Evolutionary conservation across 2,113 vertebrate genomes (phyloP), one percentile per base, ranked within the genome.

Genomic region (Perca schrenkii): DNA sequence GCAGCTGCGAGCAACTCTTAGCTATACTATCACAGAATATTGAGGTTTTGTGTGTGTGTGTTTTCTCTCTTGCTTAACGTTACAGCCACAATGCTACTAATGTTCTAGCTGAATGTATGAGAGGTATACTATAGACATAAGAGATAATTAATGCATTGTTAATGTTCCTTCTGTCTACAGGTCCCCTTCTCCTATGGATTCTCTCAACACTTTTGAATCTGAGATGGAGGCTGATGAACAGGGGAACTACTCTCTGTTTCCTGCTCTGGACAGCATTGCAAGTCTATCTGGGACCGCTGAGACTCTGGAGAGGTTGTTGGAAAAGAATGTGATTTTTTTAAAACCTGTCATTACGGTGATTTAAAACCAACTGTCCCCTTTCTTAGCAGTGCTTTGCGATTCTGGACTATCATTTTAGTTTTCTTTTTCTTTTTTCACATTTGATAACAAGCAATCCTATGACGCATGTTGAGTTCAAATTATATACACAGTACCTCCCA

Each of bases 211-310:
- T 46, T 96, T 96, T 88, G 96, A 96, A 65, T 93, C 96, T 4
- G 95, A 96, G 90, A 96, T 96, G 94, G 96, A 96, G 86, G 80
- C 94, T 15, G 96, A 96, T 31, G 95, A 91, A 47, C 95, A 95
- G 80, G 95, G 95, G 4, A 94, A 70, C 89, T 96, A 96, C 83
- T 96, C 95, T 3, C 89, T 96, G 36, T 96, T 96, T 87, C 96
- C 96, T 54, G 95, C 93, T 34, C 74, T 96, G 82, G 96, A 96
- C 87, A 96, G 89, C 73, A 96, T 96, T 50, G 91, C 93, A 16
- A 93, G 93, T 83, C 87, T 96, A 54, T 91, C 95, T 11, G 95
- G 93, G 31, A 86, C 93, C 2, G 64, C 94, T 2, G 96, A 96
- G 64, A 93, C 93, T 43, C 84, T 96, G 14, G 95, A 96, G 69